phyloP scores from a whole-genome alignment of 2,888 invertebrate species.

The Sturmia bella region DNA sequence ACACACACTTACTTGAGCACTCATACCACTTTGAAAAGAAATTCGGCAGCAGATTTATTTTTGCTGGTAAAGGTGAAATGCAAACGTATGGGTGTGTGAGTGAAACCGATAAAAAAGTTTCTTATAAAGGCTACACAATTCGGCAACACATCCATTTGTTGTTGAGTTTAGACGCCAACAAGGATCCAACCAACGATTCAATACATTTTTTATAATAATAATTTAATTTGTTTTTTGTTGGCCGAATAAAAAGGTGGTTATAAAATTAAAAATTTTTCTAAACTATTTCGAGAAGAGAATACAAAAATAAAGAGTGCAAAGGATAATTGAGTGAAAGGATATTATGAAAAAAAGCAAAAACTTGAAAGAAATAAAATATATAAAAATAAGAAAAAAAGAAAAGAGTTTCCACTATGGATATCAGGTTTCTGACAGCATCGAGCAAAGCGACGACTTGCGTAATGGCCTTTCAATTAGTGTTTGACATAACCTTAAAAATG shows the following conservation, averaged over 20 bases:
- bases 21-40: no score
- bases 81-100: constrained; percentile 15
- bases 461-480: no score
- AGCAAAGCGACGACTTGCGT: no score
- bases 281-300: not conserved
- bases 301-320: constrained; percentile 9
- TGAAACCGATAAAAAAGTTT: constrained; percentile 68
- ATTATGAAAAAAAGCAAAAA: not conserved
- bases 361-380: not conserved
- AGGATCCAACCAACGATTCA: constrained; percentile 76
- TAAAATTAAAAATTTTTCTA: not conserved
- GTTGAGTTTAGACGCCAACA: constrained; percentile 80
- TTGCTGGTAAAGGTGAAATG: not conserved
- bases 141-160: constrained; percentile 79
- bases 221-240: constrained; percentile 61
- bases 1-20: no score
- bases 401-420: constrained; percentile 1
- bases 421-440: not conserved
- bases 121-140: constrained; percentile 77
- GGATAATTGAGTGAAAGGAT: constrained; percentile 51
- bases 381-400: no score
- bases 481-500: no score
- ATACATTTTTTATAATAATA: constrained; percentile 37
- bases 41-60: no score
- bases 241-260: constrained; percentile 67